phyloP scores from a whole-genome alignment of 30 jellyfish, hydroid and myxozoan genomes.

The Aurelia coerulea region DNA sequence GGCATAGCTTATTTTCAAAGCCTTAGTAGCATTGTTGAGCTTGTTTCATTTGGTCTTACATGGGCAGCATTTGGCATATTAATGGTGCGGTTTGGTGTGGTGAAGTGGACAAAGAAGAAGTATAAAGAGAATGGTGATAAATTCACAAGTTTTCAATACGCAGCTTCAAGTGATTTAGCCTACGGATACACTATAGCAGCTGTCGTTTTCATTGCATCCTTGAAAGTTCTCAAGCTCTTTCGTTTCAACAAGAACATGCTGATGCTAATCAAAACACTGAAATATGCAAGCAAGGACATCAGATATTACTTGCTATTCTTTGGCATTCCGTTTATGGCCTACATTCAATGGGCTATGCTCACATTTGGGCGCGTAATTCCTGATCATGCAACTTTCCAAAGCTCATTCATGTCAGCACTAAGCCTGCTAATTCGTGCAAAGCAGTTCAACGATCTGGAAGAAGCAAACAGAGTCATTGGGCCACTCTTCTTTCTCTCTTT shows the following conservation, averaged over 20 bases:
- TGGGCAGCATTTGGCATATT: slow-evolving; percentile 70
- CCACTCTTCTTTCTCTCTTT: slow-evolving; percentile 61
- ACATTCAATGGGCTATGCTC: slow-evolving; percentile 52
- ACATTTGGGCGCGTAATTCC: slow-evolving; percentile 19
- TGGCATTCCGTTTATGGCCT: slow-evolving; percentile 46
- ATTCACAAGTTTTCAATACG: slow-evolving; percentile 69
- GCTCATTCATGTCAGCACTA: slow-evolving; percentile 52
- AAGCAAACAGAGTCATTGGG: slow-evolving; percentile 62
- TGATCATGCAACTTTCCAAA: slow-evolving; percentile 44
- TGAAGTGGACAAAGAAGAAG: slow-evolving; percentile 43
- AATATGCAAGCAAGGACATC: slow-evolving; percentile 41
- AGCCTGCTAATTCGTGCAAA: slow-evolving; percentile 69
- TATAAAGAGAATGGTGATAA: slow-evolving; percentile 37
- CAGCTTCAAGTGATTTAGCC: slow-evolving; percentile 76
- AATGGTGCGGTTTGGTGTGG: slow-evolving; percentile 71
- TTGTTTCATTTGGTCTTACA: slow-evolving; percentile 32
- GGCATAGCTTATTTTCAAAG: slow-evolving; percentile 49
- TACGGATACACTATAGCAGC: slow-evolving; percentile 68
- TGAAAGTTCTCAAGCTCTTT: slow-evolving; percentile 70
- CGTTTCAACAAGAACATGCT: slow-evolving; percentile 79
- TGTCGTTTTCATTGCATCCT: slow-evolving; percentile 44
- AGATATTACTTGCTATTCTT: slow-evolving; percentile 39
- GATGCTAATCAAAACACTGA: slow-evolving; percentile 44
- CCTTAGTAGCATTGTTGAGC: slow-evolving; percentile 63
- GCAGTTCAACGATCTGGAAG: slow-evolving; percentile 12